These are phyloP conservation scores for Cirrhinus mrigala DNA, from an alignment of 2,797 vertebrate species.

Conservation along the genomic window DNA sequence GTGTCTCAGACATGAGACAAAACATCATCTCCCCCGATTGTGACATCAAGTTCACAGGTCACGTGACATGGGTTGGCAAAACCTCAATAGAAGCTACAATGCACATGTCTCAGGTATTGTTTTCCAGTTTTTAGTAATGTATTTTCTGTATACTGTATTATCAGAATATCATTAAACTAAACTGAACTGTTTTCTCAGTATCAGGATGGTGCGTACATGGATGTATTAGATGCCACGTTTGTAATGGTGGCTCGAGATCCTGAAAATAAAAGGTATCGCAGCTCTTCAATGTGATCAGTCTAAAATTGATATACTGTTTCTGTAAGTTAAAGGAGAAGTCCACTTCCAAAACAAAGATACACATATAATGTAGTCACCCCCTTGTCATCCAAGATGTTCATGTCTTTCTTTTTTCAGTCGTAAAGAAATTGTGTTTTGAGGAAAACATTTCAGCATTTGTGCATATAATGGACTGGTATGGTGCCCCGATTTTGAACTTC, in stretches of 20 bases:
- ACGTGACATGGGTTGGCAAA: constrained; percentile 94
- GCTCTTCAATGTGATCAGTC: background rate
- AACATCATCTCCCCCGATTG: constrained; percentile 87
- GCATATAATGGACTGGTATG: no score
- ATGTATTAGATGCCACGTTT: constrained; percentile 92
- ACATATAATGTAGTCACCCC: no score
- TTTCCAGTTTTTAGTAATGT: background rate
- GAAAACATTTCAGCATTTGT: no score
- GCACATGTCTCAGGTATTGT: constrained; percentile 91
- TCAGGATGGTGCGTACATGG: constrained; percentile 79
- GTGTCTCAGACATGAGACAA: constrained; percentile 86
- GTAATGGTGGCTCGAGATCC: constrained; percentile 97
- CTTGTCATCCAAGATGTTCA: no score
- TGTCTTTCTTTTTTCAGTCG: no score
- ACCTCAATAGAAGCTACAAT: constrained; percentile 98
- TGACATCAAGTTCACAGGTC: constrained; percentile 94
- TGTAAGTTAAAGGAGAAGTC: no score
- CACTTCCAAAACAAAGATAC: no score
- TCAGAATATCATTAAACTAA: constrained; percentile 9
- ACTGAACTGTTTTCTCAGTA: constrained; percentile 74
- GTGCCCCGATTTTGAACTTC: no score
- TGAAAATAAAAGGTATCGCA: constrained; percentile 89
- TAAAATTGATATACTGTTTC: background rate
- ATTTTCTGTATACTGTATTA: background rate
- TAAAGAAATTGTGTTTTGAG: no score